Conservation (phyloP, 2,113 vertebrate species). For the Leucopternis melanops region DNA sequence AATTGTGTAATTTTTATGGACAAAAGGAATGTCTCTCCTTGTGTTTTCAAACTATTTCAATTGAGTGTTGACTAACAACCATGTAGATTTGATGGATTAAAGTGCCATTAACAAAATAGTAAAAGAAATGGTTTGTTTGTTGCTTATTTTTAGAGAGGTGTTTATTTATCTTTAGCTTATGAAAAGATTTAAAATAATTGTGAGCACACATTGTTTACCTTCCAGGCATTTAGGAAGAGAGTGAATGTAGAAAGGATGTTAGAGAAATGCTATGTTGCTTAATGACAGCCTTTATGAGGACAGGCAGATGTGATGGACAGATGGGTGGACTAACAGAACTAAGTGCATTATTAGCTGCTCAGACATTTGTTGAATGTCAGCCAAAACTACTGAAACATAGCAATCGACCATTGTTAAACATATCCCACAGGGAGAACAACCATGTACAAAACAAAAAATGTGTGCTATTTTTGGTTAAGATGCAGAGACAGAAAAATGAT, state of each 20-base stretch:
- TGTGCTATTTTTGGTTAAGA: neutral
- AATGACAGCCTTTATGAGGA: constrained; percentile 41
- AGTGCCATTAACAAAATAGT: neutral
- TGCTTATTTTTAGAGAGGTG: neutral
- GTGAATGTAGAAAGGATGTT: neutral
- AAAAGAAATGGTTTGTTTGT: neutral
- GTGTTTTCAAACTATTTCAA: neutral
- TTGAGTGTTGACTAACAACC: neutral
- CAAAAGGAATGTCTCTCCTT: neutral
- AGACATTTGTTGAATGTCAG: constrained; percentile 58
- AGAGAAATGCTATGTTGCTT: constrained; percentile 20
- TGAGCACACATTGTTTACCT: constrained; percentile 29
- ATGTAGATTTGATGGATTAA: neutral
- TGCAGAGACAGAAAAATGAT: neutral
- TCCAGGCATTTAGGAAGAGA: neutral
- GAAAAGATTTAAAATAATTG: neutral
- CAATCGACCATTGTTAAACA: constrained; percentile 45
- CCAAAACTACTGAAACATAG: constrained; percentile 50
- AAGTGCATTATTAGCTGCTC: constrained; percentile 57
- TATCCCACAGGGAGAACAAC: neutral
- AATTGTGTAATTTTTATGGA: neutral
- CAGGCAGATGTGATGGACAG: constrained; percentile 60
- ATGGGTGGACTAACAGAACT: constrained; percentile 49
- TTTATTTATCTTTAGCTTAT: neutral
- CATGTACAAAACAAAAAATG: neutral